Evolutionary conservation across 2,888 invertebrate genomes (phyloP).

Genomic region (Seira musarum): DNA sequence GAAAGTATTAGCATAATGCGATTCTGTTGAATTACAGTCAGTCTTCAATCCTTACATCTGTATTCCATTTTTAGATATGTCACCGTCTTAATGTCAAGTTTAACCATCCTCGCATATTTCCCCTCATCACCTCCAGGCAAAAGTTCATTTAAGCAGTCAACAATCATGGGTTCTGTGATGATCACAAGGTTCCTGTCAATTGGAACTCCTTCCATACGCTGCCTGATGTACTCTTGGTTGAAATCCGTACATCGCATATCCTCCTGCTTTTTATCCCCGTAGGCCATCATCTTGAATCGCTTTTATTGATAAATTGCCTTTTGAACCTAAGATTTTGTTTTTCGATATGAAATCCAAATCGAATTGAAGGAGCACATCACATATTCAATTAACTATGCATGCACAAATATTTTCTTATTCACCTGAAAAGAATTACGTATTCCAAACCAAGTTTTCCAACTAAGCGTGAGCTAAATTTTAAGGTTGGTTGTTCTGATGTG

Average conservation of each 20-base stretch:
- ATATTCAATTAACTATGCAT: too few relatives aligned
- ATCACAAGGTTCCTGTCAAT: conserved; percentile 42
- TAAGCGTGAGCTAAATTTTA: too few relatives aligned
- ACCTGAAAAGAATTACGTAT: too few relatives aligned
- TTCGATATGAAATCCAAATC: too few relatives aligned
- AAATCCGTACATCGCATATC: conserved; percentile 37
- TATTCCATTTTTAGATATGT: conserved; percentile 83
- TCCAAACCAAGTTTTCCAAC: too few relatives aligned
- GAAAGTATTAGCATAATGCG: too few relatives aligned
- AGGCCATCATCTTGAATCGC: conserved; percentile 13
- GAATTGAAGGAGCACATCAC: too few relatives aligned
- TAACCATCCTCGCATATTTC: conserved; percentile 77
- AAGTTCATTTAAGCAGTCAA: conserved; percentile 81
- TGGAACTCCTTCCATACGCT: conserved; percentile 47
- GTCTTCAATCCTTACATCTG: conserved; percentile 79
- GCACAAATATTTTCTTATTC: too few relatives aligned
- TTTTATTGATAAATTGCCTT: too few relatives aligned
- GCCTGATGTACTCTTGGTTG: conserved; percentile 49
- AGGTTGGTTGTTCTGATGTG: too few relatives aligned
- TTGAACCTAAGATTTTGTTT: too few relatives aligned
- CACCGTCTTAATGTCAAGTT: conserved; percentile 83
- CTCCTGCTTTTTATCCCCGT: not conserved
- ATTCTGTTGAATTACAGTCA: not conserved
- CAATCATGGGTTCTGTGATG: conserved; percentile 85
- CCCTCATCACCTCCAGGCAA: conserved; percentile 85